Percentiles rank a stretch among this genome's conserved stretches.
Evolutionary conservation across 1,140 invertebrate species (phyloP).

Genomic region (Zaprionus kolodkinae): DNA sequence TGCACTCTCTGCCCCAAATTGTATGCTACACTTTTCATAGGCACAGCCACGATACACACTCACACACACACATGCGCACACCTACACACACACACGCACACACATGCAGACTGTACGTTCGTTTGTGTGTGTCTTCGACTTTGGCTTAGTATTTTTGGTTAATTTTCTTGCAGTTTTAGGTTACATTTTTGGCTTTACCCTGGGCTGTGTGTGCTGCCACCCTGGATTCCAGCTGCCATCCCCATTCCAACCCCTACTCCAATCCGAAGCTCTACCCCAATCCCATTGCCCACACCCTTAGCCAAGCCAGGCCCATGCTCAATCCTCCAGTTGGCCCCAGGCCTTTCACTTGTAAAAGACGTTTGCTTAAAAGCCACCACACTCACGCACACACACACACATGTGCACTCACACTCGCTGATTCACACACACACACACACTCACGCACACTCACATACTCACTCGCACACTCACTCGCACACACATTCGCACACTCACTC

Average conservation of each 20-base stretch:
- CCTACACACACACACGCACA: conserved; percentile 19
- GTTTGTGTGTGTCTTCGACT: conserved; percentile 70
- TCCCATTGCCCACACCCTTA: neutral
- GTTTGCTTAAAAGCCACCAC: conserved; percentile 80
- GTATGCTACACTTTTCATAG: conserved; percentile 67
- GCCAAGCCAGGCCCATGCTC: conserved; percentile 13
- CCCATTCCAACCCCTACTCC: neutral
- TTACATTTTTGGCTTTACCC: conserved; percentile 82
- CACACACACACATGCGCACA: conserved; percentile 4
- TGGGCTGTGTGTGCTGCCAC: conserved; percentile 16
- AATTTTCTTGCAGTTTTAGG: conserved; percentile 83
- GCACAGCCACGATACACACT: conserved; percentile 50
- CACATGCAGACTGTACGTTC: conserved; percentile 1
- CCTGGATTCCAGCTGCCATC: neutral
- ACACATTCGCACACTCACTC: conserved; percentile 20
- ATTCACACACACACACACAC: conserved; percentile 2
- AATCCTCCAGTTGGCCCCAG: conserved; percentile 46
- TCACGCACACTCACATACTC: conserved; percentile 6
- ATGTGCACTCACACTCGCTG: conserved; percentile 19
- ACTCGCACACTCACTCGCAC: conserved; percentile 31
- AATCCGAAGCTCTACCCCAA: neutral
- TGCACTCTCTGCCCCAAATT: conserved; percentile 58
- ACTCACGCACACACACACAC: conserved; percentile 45
- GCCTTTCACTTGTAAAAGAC: conserved; percentile 78
- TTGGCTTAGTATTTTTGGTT: conserved; percentile 83